Evolutionary conservation across 2,113 vertebrate genomes (phyloP).

Genomic region (Chionodraco myersi): DNA sequence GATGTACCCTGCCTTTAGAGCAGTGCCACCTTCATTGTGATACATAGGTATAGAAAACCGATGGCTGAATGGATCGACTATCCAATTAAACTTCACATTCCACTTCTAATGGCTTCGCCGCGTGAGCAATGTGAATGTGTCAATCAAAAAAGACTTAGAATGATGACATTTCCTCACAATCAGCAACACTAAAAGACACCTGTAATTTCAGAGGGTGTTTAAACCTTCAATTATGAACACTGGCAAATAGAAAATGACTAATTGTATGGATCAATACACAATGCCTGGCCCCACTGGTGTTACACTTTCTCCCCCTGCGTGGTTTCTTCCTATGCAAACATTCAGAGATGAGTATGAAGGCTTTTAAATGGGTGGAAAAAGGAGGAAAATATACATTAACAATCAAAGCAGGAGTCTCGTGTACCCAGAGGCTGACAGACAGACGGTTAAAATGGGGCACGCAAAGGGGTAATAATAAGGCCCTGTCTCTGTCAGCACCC

Average conservation of each 20-base stretch:
- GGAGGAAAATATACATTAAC: conserved; percentile 1
- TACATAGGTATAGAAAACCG: background rate
- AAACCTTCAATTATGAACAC: background rate
- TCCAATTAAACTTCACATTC: background rate
- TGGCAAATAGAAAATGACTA: conserved; percentile 15
- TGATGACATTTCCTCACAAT: background rate
- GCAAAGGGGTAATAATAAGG: conserved; percentile 7
- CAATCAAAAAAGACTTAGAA: background rate
- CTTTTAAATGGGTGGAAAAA: background rate
- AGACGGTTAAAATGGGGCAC: background rate
- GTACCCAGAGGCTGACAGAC: background rate
- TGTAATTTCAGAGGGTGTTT: background rate
- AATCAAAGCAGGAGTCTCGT: conserved; percentile 3
- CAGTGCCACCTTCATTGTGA: background rate
- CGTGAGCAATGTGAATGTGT: background rate
- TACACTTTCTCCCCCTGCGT: background rate
- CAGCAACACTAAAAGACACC: background rate
- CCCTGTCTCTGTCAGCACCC: conserved; percentile 33
- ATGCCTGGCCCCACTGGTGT: background rate
- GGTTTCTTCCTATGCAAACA: background rate
- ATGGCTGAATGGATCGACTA: background rate
- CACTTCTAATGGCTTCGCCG: conserved; percentile 3
- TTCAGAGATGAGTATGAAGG: background rate
- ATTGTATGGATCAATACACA: background rate
- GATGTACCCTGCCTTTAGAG: background rate